These are phyloP conservation scores for Conistra vaccinii DNA, from an alignment of 2,888 invertebrate species.

Conservation along the genomic window DNA sequence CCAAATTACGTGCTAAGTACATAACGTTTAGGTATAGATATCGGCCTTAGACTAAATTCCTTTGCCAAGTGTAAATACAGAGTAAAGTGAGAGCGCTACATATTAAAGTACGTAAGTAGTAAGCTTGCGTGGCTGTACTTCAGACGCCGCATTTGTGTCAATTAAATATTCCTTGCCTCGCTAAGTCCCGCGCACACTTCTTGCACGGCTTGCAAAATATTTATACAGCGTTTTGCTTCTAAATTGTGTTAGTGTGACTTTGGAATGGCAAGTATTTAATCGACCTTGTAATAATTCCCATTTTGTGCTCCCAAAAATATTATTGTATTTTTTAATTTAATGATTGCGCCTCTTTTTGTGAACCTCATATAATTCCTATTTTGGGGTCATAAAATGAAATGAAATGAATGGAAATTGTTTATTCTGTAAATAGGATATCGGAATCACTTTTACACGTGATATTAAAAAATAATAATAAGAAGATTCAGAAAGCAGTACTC, in stretches of 20 bases:
- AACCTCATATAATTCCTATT: too few relatives aligned
- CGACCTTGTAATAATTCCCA: background rate
- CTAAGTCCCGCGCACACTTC: slow-evolving; percentile 21
- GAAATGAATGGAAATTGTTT: too few relatives aligned
- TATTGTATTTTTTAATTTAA: too few relatives aligned
- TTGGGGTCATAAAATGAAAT: too few relatives aligned
- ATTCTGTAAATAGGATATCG: too few relatives aligned
- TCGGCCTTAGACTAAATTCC: background rate
- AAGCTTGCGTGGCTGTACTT: slow-evolving; percentile 35
- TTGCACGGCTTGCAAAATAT: slow-evolving; percentile 39
- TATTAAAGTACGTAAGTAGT: slow-evolving; percentile 11
- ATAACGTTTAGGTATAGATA: too few relatives aligned
- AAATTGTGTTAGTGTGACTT: slow-evolving; percentile 15
- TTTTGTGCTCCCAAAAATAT: background rate
- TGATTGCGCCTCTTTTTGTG: too few relatives aligned
- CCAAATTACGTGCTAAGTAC: too few relatives aligned
- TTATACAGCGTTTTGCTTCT: slow-evolving; percentile 22
- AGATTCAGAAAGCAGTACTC: too few relatives aligned
- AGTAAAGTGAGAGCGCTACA: slow-evolving; percentile 23
- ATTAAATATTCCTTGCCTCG: slow-evolving; percentile 48
- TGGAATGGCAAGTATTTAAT: background rate
- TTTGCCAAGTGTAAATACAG: slow-evolving; percentile 25
- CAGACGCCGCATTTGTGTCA: slow-evolving; percentile 54
- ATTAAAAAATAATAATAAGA: too few relatives aligned
- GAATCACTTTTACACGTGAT: too few relatives aligned